A percentile compares a stretch with the other conserved stretches of the same genome.
These are phyloP conservation scores for Sisyra nigra DNA, from an alignment of 2,888 invertebrate genomes.

Conservation along the genomic window DNA sequence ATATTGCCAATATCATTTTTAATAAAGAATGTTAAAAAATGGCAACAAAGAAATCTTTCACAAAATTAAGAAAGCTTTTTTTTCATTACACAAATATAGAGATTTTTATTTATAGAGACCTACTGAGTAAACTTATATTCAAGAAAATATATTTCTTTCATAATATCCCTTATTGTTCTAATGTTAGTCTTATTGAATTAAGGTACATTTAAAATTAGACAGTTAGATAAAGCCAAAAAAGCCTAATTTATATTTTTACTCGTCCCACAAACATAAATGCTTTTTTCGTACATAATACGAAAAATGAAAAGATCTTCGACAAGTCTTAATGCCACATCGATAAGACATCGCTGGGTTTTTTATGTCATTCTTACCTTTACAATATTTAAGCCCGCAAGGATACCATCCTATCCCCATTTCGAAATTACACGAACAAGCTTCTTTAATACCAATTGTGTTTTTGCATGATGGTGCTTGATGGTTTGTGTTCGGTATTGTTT, in stretches of 20 bases:
- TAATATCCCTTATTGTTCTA: no score
- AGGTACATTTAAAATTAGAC: no score
- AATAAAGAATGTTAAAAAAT: no score
- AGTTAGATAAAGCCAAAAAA: no score
- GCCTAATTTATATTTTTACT: conserved; percentile 24
- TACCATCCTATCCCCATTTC: conserved; percentile 91
- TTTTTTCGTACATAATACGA: conserved; percentile 73
- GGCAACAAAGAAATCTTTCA: no score
- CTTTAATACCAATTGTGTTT: conserved; percentile 41
- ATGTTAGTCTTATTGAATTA: no score
- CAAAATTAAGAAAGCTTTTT: no score
- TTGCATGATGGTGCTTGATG: conserved; percentile 32
- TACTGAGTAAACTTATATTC: no score
- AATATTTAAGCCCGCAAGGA: conserved; percentile 89
- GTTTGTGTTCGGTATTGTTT: conserved; percentile 22
- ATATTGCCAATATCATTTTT: no score
- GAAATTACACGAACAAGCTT: conserved; percentile 70
- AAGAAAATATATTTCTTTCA: no score
- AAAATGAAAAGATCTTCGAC: conserved; percentile 77
- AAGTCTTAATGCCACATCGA: conserved; percentile 91
- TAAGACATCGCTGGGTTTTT: conserved; percentile 45
- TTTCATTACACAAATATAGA: no score
- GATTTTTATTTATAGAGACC: no score
- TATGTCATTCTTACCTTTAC: conserved; percentile 40
- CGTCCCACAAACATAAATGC: conserved; percentile 67